Evolutionary conservation across 37 sponge, comb jelly and placozoan species (phyloP).

Genomic region (Theonella swinhoei): DNA sequence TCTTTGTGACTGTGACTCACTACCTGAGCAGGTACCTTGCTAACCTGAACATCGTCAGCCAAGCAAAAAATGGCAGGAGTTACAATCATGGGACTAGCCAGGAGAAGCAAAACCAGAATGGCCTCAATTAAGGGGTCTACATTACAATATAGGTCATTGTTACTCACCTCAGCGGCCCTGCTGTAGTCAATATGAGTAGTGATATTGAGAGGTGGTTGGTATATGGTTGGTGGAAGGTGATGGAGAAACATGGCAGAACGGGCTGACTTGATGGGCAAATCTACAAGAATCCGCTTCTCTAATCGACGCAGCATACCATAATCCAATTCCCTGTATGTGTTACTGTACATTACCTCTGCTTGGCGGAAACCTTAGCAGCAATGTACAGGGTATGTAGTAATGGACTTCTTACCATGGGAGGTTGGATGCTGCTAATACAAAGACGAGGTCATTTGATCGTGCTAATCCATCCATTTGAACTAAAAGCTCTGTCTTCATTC

Average conservation of each 20-base stretch:
- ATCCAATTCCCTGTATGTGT: constrained; percentile 87
- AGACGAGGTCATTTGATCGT: constrained; percentile 89
- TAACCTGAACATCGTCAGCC: no score
- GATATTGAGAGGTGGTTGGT: constrained; percentile 66
- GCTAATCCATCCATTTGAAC: constrained; percentile 99
- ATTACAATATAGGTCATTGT: no score
- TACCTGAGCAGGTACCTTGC: no score
- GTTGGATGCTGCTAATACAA: constrained; percentile 96
- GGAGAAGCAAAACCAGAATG: no score
- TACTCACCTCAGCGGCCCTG: constrained; percentile 77
- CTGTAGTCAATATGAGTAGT: constrained; percentile 85
- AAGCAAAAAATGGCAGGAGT: no score
- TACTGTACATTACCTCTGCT: no score
- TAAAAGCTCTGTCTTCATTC: constrained; percentile 98
- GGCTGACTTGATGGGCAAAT: constrained; percentile 82
- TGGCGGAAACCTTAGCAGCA: background rate
- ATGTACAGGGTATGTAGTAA: background rate
- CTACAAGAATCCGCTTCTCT: constrained; percentile 97
- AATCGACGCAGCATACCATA: constrained; percentile 95
- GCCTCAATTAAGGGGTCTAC: no score
- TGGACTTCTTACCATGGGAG: constrained; percentile 81
- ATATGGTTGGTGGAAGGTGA: constrained; percentile 80
- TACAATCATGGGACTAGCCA: no score
- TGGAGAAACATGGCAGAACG: constrained; percentile 87
- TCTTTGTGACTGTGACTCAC: no score